Percentiles rank a stretch among this genome's conserved stretches.
Conservation (phyloP, 2,797 vertebrate species). For the Sebastes cheni region DNA sequence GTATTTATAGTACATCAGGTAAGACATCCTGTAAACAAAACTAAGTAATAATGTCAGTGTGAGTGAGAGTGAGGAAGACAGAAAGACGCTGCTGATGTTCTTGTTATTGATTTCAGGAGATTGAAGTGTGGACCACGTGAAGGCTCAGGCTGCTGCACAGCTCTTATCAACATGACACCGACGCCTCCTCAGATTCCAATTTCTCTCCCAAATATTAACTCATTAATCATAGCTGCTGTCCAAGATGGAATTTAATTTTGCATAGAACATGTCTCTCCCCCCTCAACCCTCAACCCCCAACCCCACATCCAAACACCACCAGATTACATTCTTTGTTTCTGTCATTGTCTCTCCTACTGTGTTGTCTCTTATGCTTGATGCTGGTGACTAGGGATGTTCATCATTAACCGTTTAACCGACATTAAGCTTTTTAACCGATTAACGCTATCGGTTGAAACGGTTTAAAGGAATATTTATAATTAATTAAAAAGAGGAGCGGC, state of each 20-base stretch:
- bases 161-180: constrained; percentile 79
- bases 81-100: constrained; percentile 31
- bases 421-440: too few relatives aligned
- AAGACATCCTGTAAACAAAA: constrained; percentile 27
- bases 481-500: too few relatives aligned
- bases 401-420: too few relatives aligned
- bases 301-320: constrained; percentile 11
- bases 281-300: constrained; percentile 10
- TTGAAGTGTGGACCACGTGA: constrained; percentile 45
- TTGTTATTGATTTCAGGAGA: constrained; percentile 68
- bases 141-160: constrained; percentile 45
- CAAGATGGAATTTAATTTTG: constrained; percentile 83
- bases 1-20: constrained; percentile 37
- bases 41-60: constrained; percentile 25
- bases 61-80: constrained; percentile 24
- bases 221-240: constrained; percentile 86
- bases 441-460: too few relatives aligned
- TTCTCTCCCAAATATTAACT: constrained; percentile 84
- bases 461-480: too few relatives aligned
- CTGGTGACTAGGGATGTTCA: background rate
- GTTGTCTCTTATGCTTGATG: background rate
- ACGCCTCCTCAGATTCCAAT: constrained; percentile 79
- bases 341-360: constrained; percentile 25
- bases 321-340: constrained; percentile 68
- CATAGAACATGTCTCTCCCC: constrained; percentile 50